Percentiles rank a stretch among this genome's conserved stretches.
These are phyloP conservation scores for Hypomecis atomaria DNA, from an alignment of 2,888 invertebrate genomes.

Conservation along the genomic window DNA sequence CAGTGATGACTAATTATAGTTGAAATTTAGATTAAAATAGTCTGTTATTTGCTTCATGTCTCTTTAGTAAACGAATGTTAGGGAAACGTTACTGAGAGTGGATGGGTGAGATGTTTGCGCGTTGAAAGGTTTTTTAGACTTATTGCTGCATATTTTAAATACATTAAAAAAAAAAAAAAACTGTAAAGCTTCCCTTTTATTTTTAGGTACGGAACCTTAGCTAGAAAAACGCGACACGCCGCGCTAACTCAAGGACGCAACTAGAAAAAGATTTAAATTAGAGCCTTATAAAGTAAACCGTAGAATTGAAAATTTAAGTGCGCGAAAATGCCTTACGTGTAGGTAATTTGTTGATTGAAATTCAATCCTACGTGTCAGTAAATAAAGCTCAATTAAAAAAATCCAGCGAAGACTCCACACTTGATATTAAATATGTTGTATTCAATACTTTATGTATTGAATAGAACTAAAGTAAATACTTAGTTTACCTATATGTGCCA, in stretches of 20 bases:
- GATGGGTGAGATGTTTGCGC: slow-evolving; percentile 39
- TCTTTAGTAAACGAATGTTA: slow-evolving; percentile 42
- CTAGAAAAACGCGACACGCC: neutral
- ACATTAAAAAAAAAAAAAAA: neutral
- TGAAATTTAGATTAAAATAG: slow-evolving; percentile 14
- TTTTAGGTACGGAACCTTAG: slow-evolving; percentile 4
- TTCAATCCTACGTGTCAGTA: neutral
- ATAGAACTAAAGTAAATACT: neutral
- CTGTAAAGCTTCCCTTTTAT: neutral
- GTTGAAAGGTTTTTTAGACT: slow-evolving; percentile 5
- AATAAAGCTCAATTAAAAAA: no score
- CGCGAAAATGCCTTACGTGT: neutral
- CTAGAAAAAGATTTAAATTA: neutral
- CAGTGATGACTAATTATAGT: slow-evolving; percentile 1
- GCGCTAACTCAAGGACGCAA: neutral
- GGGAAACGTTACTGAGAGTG: slow-evolving; percentile 40
- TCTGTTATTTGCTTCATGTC: slow-evolving; percentile 26
- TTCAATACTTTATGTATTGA: neutral
- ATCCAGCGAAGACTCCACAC: no score
- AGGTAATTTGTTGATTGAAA: neutral
- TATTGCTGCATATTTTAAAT: neutral
- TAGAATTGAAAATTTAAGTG: neutral
- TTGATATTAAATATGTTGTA: neutral
- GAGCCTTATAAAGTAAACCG: neutral
- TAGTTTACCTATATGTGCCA: slow-evolving; percentile 62